These are phyloP conservation scores for Geophilus truncorum DNA, from an alignment of 2,888 invertebrate genomes.

Conservation along the genomic window DNA sequence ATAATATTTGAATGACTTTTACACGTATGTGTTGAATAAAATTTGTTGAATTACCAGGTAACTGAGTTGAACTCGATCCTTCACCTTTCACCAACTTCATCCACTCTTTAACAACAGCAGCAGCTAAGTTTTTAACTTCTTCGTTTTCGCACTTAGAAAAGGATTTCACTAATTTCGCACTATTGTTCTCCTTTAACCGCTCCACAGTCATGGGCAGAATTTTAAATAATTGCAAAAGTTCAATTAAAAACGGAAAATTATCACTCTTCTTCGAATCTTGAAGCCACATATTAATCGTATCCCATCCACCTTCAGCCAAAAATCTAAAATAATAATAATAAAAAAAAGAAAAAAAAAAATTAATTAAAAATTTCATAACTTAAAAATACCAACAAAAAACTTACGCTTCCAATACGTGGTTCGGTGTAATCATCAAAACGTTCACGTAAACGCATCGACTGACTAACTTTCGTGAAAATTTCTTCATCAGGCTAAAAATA, in stretches of 20 bases:
- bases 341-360: not conserved
- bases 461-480: conserved; percentile 89
- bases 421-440: conserved; percentile 79
- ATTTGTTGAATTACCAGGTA: not conserved
- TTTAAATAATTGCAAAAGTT: conserved; percentile 76
- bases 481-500: conserved; percentile 79
- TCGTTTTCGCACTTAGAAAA: conserved; percentile 71
- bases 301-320: conserved; percentile 89
- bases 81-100: conserved; percentile 74
- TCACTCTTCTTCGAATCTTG: conserved; percentile 75
- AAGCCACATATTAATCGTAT: conserved; percentile 82
- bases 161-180: conserved; percentile 85
- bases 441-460: conserved; percentile 93
- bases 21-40: too few species aligned
- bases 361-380: not conserved
- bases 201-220: conserved; percentile 86
- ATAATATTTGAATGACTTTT: not conserved
- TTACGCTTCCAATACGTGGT: conserved; percentile 71
- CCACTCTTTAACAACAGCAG: conserved; percentile 82
- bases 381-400: conserved; percentile 42
- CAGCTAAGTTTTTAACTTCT: conserved; percentile 72
- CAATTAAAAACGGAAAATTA: conserved; percentile 81
- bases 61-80: not conserved
- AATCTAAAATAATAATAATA: conserved; percentile 55
- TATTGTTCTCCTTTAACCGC: conserved; percentile 81